A percentile compares a stretch with the other conserved stretches of the same genome.
Evolutionary conservation across 1,140 invertebrate genomes (phyloP).

Genomic region (Leptonema lineaticorne): DNA sequence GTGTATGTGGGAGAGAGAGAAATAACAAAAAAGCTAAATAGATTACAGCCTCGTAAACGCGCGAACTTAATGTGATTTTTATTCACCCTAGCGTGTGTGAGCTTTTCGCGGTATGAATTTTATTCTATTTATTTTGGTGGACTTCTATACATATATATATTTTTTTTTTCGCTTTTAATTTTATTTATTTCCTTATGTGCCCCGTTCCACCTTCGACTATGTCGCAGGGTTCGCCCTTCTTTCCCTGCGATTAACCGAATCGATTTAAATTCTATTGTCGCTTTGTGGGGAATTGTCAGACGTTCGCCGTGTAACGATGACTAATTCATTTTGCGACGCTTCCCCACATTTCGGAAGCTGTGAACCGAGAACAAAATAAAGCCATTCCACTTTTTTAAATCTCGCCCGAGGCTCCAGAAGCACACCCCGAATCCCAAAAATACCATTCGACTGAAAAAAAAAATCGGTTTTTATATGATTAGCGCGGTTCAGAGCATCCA

Average conservation of each 20-base stretch:
- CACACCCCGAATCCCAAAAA: not conserved
- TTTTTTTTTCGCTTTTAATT: no score
- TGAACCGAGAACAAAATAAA: conserved; percentile 4
- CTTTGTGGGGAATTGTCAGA: conserved; percentile 3
- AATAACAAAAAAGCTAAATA: no score
- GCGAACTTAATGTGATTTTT: not conserved
- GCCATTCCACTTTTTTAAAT: conserved; percentile 10
- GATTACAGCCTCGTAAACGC: no score
- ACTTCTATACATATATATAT: no score
- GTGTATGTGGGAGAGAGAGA: no score
- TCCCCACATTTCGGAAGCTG: not conserved
- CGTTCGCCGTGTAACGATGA: conserved; percentile 10
- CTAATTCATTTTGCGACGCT: conserved; percentile 7
- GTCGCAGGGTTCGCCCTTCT: not conserved
- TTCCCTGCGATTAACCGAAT: not conserved
- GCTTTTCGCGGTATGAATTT: no score
- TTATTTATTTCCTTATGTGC: not conserved
- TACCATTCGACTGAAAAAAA: not conserved
- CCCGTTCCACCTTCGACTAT: not conserved
- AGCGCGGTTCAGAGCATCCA: conserved; percentile 22
- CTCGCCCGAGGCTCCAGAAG: conserved; percentile 6
- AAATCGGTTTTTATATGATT: conserved; percentile 21
- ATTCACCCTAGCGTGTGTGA: not conserved
- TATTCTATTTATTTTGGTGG: no score
- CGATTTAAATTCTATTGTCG: conserved; percentile 16